phyloP scores from a whole-genome alignment of 2,888 invertebrate species.

The Lochmaea capreae region DNA sequence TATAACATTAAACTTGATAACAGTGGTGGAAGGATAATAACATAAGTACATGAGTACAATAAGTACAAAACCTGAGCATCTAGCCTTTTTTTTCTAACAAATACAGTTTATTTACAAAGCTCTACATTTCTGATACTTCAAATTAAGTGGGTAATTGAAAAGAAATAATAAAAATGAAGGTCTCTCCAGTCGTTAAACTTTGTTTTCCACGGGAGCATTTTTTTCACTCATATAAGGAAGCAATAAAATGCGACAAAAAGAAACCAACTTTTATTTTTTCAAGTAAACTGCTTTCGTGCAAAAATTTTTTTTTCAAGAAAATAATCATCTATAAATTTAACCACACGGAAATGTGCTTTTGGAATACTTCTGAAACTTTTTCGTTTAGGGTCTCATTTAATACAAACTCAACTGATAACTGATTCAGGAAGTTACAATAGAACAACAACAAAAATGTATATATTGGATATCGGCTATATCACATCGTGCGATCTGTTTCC shows the following conservation, averaged over 20 bases:
- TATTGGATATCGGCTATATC: too few relatives aligned
- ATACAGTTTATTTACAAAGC: too few relatives aligned
- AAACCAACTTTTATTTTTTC: not conserved
- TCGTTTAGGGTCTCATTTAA: not conserved
- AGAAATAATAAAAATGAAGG: not conserved
- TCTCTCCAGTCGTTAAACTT: not conserved
- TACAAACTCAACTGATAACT: not conserved
- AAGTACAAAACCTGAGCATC: too few relatives aligned
- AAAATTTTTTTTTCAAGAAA: not conserved
- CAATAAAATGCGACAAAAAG: conserved; percentile 1
- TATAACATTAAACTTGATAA: too few relatives aligned
- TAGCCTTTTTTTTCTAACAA: too few relatives aligned
- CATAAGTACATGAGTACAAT: too few relatives aligned
- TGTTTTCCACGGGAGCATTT: not conserved
- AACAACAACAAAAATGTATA: not conserved
- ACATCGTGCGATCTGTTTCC: too few relatives aligned
- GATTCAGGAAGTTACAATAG: not conserved
- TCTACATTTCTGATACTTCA: too few relatives aligned
- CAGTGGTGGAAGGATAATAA: too few relatives aligned
- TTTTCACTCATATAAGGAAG: not conserved
- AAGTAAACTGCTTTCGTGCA: not conserved
- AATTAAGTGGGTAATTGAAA: too few relatives aligned
- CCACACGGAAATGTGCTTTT: not conserved
- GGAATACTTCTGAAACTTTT: not conserved
- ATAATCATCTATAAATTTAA: not conserved